Evolutionary conservation across 2,113 vertebrate species (phyloP).

Genomic region (Pterophyllum scalare): DNA sequence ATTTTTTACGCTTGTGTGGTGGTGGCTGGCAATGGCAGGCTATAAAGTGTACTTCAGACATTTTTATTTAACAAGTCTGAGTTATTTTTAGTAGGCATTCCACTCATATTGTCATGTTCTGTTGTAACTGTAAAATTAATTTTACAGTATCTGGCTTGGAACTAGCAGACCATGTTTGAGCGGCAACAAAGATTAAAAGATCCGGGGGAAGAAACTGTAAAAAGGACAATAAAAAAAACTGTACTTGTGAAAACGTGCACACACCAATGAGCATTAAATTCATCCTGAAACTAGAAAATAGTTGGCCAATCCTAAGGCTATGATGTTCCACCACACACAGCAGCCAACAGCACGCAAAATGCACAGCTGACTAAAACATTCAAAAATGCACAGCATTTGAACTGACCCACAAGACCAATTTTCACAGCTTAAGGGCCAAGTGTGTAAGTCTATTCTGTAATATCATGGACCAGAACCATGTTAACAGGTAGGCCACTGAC

Average conservation of each 20-base stretch:
- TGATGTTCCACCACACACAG: fast-evolving
- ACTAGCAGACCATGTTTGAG: neutral
- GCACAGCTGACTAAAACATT: no score
- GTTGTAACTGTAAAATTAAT: neutral
- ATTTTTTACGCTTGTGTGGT: neutral
- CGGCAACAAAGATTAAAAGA: neutral
- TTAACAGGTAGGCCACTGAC: neutral
- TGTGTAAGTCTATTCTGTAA: no score
- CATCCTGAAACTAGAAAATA: neutral
- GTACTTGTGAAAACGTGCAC: neutral
- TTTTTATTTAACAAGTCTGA: neutral
- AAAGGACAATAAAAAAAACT: neutral
- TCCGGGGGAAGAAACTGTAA: neutral
- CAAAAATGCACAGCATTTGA: no score
- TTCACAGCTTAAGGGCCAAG: neutral
- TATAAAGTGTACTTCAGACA: neutral
- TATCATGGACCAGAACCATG: neutral
- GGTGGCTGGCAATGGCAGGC: neutral
- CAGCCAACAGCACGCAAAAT: no score
- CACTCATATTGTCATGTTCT: neutral
- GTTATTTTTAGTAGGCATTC: neutral
- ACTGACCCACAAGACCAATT: no score
- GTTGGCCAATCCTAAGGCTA: neutral
- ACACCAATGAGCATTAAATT: neutral
- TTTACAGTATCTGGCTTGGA: neutral